Percentiles rank a stretch among this genome's conserved stretches.
Conservation (phyloP, 1,140 invertebrate species). For the Drosophila bifasciata region DNA sequence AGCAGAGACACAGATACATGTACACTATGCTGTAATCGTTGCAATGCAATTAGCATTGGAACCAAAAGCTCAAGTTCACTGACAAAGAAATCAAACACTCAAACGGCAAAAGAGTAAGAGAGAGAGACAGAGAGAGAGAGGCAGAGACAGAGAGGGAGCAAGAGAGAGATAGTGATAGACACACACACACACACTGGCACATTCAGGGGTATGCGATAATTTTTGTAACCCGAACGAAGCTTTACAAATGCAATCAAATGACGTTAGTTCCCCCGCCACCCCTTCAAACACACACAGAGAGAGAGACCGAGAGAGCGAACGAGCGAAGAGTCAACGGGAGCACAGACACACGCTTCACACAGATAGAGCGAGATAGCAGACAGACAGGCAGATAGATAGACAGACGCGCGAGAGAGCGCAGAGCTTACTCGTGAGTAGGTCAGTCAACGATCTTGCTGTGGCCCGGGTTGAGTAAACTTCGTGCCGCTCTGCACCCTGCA, state of each 20-base stretch:
- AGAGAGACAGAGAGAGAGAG: conserved; percentile 4
- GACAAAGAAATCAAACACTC: conserved; percentile 77
- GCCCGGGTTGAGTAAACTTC: conserved; percentile 58
- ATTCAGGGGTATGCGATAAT: conserved; percentile 63
- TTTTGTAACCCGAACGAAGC: conserved; percentile 68
- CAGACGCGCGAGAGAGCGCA: conserved; percentile 13
- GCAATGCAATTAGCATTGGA: conserved; percentile 77
- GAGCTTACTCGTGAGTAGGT: conserved; percentile 59
- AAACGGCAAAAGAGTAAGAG: conserved; percentile 11
- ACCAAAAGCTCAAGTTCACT: conserved; percentile 81
- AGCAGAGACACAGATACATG: conserved; percentile 5
- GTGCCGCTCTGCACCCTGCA: conserved; percentile 27
- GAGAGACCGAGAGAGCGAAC: conserved; percentile 4
- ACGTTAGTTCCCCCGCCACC: conserved; percentile 67
- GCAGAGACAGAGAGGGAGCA: background rate
- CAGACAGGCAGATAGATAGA: background rate
- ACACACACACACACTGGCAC: conserved; percentile 17
- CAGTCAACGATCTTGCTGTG: conserved; percentile 78
- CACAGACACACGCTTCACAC: background rate
- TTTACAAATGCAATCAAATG: conserved; percentile 82
- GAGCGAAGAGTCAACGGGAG: background rate
- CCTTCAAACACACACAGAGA: conserved; percentile 1
- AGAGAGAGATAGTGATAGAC: conserved; percentile 5
- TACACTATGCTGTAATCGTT: conserved; percentile 77
- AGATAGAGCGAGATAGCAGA: conserved; percentile 14